These are phyloP conservation scores for Ectropis grisescens DNA, from an alignment of 1,140 invertebrate species.

Conservation along the genomic window DNA sequence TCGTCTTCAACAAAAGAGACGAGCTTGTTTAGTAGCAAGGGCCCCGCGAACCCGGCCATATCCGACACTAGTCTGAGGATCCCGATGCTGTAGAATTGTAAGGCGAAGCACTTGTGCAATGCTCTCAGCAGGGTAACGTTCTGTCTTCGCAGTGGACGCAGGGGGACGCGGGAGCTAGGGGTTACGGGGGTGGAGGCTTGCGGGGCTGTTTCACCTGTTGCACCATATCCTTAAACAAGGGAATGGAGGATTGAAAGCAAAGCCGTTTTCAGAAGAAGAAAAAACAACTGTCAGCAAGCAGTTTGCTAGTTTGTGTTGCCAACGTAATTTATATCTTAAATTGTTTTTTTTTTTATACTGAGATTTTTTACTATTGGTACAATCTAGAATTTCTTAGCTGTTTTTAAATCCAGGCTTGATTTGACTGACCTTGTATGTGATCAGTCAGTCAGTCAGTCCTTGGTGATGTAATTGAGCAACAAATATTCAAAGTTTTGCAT, in stretches of 20 bases:
- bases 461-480: too few relatives aligned
- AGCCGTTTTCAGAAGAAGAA: too few relatives aligned
- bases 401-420: too few relatives aligned
- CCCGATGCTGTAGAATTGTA: conserved; percentile 91
- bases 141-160: conserved; percentile 43
- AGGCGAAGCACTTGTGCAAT: conserved; percentile 87
- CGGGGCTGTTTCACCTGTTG: conserved; percentile 33
- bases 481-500: too few relatives aligned
- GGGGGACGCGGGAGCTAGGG: conserved; percentile 37
- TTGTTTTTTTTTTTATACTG: too few relatives aligned
- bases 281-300: too few relatives aligned
- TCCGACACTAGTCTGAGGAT: conserved; percentile 90
- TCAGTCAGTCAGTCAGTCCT: too few relatives aligned
- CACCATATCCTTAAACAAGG: conserved; percentile 43
- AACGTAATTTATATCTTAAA: neutral
- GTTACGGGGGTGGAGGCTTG: conserved; percentile 44
- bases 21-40: conserved; percentile 87
- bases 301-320: neutral
- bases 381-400: too few relatives aligned
- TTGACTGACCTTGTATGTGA: too few relatives aligned
- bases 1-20: conserved; percentile 86
- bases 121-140: conserved; percentile 78
- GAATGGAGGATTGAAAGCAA: too few relatives aligned
- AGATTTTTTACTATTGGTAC: too few relatives aligned
- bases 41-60: conserved; percentile 86